Conservation (phyloP, 2,113 vertebrate genomes). For the Podiceps cristatus region DNA sequence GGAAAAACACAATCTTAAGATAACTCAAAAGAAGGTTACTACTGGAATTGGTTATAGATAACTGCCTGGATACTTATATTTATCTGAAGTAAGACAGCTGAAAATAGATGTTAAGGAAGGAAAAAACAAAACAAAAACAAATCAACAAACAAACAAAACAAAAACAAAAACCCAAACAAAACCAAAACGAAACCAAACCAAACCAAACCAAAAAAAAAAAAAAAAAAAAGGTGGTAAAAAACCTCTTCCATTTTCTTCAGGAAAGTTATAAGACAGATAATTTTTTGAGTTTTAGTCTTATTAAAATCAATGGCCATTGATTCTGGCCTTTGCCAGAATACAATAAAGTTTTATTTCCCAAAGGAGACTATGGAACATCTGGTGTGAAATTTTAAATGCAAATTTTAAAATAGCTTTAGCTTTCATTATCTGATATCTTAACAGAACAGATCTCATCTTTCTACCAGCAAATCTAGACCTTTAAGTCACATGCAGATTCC, state of each 20-base stretch:
- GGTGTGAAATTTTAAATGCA: conserved; percentile 8
- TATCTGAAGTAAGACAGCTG: neutral
- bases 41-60: neutral
- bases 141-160: no score
- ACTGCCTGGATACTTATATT: neutral
- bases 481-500: neutral
- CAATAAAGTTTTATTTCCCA: neutral
- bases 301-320: neutral
- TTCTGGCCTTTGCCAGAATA: neutral
- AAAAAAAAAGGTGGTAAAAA: neutral
- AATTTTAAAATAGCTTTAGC: neutral
- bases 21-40: neutral
- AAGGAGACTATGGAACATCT: neutral
- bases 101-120: neutral
- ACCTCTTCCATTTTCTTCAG: neutral
- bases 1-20: neutral
- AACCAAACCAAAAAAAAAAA: no score
- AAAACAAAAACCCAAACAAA: no score
- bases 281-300: neutral
- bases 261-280: neutral
- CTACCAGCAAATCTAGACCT: neutral
- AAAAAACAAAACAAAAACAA: no score
- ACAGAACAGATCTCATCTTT: neutral
- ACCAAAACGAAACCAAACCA: no score
- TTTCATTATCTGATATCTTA: conserved; percentile 37